Evolutionary conservation across 2,113 vertebrate species (phyloP).

Genomic region (Alaudala cheleensis): DNA sequence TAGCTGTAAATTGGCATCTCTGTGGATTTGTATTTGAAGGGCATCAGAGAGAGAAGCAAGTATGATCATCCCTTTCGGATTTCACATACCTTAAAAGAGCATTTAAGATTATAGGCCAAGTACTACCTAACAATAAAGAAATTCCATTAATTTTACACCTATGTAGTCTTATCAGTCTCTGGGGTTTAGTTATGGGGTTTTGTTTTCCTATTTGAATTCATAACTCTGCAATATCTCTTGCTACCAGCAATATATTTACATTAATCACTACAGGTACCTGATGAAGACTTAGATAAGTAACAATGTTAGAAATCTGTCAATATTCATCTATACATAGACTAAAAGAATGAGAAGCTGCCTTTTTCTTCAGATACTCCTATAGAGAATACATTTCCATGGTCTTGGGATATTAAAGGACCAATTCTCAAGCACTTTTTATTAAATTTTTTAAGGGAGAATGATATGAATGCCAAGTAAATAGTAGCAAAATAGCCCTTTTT

Average conservation of each 20-base stretch:
- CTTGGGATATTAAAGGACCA: not conserved
- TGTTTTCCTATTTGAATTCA: not conserved
- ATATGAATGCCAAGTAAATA: not conserved
- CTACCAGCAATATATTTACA: not conserved
- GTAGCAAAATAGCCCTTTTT: not conserved
- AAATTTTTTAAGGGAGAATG: not conserved
- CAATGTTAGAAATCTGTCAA: not conserved
- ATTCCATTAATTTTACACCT: not conserved
- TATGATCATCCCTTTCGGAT: not conserved
- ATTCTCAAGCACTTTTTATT: not conserved
- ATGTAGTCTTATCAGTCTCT: not conserved
- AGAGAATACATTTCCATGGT: not conserved
- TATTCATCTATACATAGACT: not conserved
- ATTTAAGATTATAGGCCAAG: not conserved
- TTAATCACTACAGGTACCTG: not conserved
- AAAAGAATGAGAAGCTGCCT: not conserved
- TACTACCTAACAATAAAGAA: not conserved
- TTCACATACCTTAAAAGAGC: not conserved
- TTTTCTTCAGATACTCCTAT: not conserved
- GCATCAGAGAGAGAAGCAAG: not conserved
- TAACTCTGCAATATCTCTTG: not conserved
- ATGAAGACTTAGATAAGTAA: not conserved
- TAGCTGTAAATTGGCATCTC: not conserved
- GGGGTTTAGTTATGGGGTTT: fast-evolving
- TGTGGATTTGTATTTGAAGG: not conserved